Conservation (phyloP, 2,888 invertebrate genomes). For the Agelastica alni region DNA sequence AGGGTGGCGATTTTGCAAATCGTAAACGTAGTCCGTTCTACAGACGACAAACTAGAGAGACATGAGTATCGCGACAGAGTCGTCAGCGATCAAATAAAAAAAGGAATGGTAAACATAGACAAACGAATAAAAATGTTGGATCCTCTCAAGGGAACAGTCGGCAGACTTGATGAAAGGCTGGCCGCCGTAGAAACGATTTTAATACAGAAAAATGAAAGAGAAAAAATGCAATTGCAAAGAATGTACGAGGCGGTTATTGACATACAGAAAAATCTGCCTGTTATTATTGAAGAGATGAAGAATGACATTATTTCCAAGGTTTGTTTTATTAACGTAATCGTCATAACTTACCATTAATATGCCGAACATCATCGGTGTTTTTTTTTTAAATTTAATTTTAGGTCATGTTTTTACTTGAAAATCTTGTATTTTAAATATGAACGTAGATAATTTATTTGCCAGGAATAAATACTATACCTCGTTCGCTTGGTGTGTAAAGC, state of each 20-base stretch:
- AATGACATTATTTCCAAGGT: conserved; percentile 53
- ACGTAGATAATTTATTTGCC: too few species aligned
- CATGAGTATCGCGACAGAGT: conserved; percentile 82
- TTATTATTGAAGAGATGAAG: conserved; percentile 57
- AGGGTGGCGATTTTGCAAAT: conserved; percentile 79
- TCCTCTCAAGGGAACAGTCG: conserved; percentile 70
- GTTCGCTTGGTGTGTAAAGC: too few species aligned
- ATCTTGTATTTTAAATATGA: too few species aligned
- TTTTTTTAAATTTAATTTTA: too few species aligned
- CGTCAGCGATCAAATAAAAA: conserved; percentile 78
- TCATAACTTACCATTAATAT: too few species aligned
- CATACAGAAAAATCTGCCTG: conserved; percentile 58
- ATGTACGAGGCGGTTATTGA: conserved; percentile 64
- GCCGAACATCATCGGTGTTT: neutral
- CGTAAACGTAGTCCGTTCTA: conserved; percentile 76
- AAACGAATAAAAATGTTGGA: conserved; percentile 74
- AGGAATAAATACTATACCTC: too few species aligned
- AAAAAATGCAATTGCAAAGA: conserved; percentile 66
- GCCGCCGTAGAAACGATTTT: conserved; percentile 77
- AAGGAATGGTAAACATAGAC: conserved; percentile 70
- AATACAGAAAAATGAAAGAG: conserved; percentile 71
- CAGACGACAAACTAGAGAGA: conserved; percentile 81
- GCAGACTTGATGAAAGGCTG: conserved; percentile 74
- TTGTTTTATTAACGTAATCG: too few species aligned
- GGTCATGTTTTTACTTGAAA: too few species aligned